Conservation (phyloP, 2,888 invertebrate genomes). For the Lepidonotus clava region DNA sequence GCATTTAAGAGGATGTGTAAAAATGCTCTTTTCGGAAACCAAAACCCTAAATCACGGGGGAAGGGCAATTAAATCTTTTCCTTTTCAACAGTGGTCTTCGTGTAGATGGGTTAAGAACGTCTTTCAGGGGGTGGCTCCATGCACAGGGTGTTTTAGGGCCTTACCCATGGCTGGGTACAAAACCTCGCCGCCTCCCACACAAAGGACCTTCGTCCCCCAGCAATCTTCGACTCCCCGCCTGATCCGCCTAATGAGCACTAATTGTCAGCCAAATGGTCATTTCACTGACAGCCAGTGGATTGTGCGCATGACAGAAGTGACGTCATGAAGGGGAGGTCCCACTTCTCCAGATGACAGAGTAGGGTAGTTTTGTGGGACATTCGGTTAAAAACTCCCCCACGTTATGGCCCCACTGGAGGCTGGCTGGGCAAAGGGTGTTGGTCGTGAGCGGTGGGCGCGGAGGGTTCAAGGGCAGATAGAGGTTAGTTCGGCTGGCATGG, state of each 20-base stretch:
- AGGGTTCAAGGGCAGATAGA: no score
- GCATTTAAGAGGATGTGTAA: not conserved
- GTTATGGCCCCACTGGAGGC: not conserved
- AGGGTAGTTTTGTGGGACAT: not conserved
- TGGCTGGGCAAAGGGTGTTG: no score
- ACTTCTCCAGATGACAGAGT: slow-evolving; percentile 4
- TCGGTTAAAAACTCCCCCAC: not conserved
- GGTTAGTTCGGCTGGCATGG: no score
- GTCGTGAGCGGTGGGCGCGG: no score
- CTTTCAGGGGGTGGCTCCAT: not conserved
- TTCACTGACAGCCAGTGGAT: not conserved
- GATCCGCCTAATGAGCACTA: not conserved
- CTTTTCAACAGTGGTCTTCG: not conserved
- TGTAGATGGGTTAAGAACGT: not conserved
- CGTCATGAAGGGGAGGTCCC: not conserved
- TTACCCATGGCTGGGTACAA: slow-evolving; percentile 1
- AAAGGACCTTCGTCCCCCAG: not conserved
- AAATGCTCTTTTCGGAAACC: not conserved
- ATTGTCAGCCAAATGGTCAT: slow-evolving; percentile 12
- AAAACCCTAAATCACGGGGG: not conserved
- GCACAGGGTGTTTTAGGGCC: not conserved
- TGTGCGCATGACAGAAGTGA: not conserved
- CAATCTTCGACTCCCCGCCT: not conserved
- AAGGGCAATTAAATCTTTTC: not conserved
- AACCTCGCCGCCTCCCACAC: not conserved